Percentiles rank a stretch among this genome's conserved stretches.
Evolutionary conservation across 2,113 vertebrate species (phyloP).

Genomic region (Neodontobutis hainanensis): DNA sequence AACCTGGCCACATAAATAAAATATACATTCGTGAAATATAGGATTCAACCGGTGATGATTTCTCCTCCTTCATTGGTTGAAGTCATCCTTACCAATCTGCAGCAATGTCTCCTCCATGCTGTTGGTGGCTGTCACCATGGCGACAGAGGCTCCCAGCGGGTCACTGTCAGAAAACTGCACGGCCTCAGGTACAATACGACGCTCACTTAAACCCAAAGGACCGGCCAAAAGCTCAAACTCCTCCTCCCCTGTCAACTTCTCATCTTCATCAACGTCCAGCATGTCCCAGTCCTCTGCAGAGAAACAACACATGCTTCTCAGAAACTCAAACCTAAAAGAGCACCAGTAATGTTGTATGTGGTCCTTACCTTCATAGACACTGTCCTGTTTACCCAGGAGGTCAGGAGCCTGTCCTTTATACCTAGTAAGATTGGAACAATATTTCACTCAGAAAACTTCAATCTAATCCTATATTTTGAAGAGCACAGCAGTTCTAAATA

Average conservation of each 20-base stretch:
- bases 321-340: neutral
- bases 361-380: constrained; percentile 93
- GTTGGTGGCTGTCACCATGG: constrained; percentile 98
- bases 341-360: neutral
- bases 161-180: constrained; percentile 97
- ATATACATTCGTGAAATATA: neutral
- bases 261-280: constrained; percentile 94
- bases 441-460: too few relatives aligned
- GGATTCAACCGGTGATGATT: neutral
- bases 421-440: constrained; percentile 60
- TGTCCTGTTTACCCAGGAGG: constrained; percentile 97
- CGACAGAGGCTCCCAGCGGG: constrained; percentile 92
- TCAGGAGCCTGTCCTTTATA: constrained; percentile 97
- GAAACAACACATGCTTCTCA: neutral
- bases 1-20: constrained; percentile 77
- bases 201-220: constrained; percentile 90
- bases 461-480: too few relatives aligned
- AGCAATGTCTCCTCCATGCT: constrained; percentile 98
- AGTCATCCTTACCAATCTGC: constrained; percentile 86
- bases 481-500: too few relatives aligned
- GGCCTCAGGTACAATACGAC: constrained; percentile 89
- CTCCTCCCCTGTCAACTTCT: constrained; percentile 94
- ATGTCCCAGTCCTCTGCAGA: constrained; percentile 97
- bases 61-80: too few relatives aligned
- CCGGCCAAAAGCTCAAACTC: constrained; percentile 95